A percentile compares a stretch with the other conserved stretches of the same genome.
phyloP scores from a whole-genome alignment of 1,140 invertebrate genomes.

The Charaxes varanes region DNA sequence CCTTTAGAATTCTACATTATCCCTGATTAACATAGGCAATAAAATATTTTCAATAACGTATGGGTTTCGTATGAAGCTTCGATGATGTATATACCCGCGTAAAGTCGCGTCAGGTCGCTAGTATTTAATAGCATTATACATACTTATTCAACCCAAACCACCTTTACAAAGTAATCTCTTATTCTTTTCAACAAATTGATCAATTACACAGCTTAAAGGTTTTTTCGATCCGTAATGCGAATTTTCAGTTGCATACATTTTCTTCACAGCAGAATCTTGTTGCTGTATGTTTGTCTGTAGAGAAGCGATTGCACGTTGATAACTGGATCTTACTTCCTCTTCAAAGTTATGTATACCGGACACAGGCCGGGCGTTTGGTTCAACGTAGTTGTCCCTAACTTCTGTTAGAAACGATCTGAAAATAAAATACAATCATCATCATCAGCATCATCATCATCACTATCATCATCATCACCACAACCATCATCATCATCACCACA shows the following conservation, averaged over 20 bases:
- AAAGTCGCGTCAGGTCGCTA: too few species aligned
- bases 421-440: too few species aligned
- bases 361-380: constrained; percentile 21
- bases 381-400: constrained; percentile 42
- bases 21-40: too few species aligned
- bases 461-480: too few species aligned
- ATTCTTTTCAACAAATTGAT: constrained; percentile 42
- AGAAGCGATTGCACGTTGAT: constrained; percentile 29
- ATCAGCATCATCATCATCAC: too few species aligned
- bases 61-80: too few species aligned
- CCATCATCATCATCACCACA: too few species aligned
- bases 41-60: too few species aligned
- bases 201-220: constrained; percentile 39
- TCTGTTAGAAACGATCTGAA: constrained; percentile 56
- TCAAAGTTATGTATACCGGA: constrained; percentile 36
- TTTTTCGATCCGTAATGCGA: constrained; percentile 33
- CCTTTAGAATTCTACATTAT: too few species aligned
- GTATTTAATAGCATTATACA: too few species aligned
- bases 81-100: too few species aligned
- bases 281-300: constrained; percentile 30
- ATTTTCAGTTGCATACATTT: constrained; percentile 39
- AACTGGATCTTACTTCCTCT: constrained; percentile 33
- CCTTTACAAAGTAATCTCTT: constrained; percentile 28
- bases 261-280: constrained; percentile 24
- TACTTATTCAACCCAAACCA: too few species aligned